phyloP scores from a whole-genome alignment of 2,797 vertebrate species.

The Urophycis tenuis region DNA sequence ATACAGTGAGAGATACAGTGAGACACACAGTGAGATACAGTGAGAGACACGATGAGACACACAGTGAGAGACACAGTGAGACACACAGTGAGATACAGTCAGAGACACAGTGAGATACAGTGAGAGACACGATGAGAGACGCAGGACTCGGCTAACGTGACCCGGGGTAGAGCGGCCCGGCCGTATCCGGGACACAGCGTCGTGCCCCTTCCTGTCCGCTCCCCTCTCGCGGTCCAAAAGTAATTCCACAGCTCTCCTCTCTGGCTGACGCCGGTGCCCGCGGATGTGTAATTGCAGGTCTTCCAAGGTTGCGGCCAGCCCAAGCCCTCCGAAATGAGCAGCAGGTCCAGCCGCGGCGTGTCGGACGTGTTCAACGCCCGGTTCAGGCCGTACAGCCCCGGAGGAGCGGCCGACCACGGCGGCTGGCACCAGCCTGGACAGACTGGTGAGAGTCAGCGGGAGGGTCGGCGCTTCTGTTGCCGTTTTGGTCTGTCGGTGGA shows the following conservation, averaged over 20 bases:
- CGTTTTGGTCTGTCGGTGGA: no score
- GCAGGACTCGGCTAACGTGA: no score
- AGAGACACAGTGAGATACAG: no score
- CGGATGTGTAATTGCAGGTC: slow-evolving; percentile 80
- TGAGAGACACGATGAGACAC: no score
- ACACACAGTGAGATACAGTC: no score
- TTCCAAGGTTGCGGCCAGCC: slow-evolving; percentile 97
- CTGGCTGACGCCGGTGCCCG: slow-evolving; percentile 53
- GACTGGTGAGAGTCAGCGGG: slow-evolving; percentile 80
- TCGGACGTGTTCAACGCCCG: slow-evolving; percentile 82
- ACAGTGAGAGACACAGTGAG: no score
- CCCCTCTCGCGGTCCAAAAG: slow-evolving; percentile 43
- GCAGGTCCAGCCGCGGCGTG: slow-evolving; percentile 84
- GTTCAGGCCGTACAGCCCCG: slow-evolving; percentile 85
- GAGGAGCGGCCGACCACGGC: slow-evolving; percentile 89
- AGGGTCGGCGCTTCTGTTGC: no score
- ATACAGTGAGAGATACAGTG: no score
- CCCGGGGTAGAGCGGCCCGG: no score
- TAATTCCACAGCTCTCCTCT: slow-evolving; percentile 46
- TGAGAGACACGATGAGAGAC: no score
- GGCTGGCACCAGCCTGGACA: slow-evolving; percentile 87
- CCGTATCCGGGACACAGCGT: slow-evolving; percentile 53
- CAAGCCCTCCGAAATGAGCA: slow-evolving; percentile 82
- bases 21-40: no score
- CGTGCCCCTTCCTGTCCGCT: slow-evolving; percentile 48